These are phyloP conservation scores for Dromius quadrimaculatus DNA, from an alignment of 2,888 invertebrate genomes.

Conservation along the genomic window DNA sequence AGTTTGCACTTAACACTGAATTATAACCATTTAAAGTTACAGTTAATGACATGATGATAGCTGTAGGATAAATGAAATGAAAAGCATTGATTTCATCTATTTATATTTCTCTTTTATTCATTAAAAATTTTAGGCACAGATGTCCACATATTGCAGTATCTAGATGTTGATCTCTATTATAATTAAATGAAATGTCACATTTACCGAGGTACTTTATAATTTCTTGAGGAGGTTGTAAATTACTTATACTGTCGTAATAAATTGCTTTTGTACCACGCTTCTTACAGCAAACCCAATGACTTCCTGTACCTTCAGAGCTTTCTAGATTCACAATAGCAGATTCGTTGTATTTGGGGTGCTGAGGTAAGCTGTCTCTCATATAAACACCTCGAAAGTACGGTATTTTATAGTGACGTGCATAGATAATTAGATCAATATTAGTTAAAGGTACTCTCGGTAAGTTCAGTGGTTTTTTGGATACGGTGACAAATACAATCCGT, in stretches of 20 bases:
- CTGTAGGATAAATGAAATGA: background rate
- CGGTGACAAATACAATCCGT: background rate
- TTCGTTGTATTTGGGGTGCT: too few species aligned
- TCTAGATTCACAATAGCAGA: too few species aligned
- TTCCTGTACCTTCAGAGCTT: too few species aligned
- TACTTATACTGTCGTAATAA: background rate
- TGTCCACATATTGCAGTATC: background rate
- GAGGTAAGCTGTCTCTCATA: too few species aligned
- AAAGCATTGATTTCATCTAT: background rate
- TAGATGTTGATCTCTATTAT: background rate
- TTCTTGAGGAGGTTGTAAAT: background rate
- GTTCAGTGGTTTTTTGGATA: background rate
- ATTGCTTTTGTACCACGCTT: background rate
- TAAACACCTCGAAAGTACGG: too few species aligned
- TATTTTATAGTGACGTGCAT: too few species aligned
- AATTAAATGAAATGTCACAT: background rate
- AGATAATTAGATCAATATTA: too few species aligned
- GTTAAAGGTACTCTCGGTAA: too few species aligned
- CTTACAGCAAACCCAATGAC: background rate
- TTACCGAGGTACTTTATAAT: background rate
- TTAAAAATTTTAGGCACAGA: too few species aligned
- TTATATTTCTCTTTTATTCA: too few species aligned
- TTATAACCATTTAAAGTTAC: background rate
- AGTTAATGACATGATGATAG: background rate
- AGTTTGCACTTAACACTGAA: conserved; percentile 53